These are phyloP conservation scores for Phoenoteleia sp. DNA, from an alignment of 2,888 invertebrate genomes.

Conservation along the genomic window DNA sequence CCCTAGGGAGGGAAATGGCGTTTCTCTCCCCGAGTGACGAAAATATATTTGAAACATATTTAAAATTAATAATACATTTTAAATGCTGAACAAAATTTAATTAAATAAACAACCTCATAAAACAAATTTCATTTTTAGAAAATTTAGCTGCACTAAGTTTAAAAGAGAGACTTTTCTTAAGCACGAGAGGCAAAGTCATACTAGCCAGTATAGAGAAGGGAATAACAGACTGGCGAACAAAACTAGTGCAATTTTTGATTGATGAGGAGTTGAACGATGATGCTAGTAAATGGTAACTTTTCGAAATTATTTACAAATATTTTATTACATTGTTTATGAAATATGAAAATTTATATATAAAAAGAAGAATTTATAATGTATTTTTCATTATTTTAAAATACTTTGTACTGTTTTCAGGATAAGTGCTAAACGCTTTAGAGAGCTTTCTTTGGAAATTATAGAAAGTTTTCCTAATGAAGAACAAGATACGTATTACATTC, in stretches of 20 bases:
- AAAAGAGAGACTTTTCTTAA: neutral
- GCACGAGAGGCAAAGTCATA: constrained; percentile 7
- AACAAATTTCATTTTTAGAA: too few species aligned
- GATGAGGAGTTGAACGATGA: constrained; percentile 30
- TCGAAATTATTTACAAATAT: neutral
- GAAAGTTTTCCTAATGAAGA: constrained; percentile 29
- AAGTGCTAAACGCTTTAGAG: neutral
- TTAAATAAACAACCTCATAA: too few species aligned
- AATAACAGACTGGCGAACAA: constrained; percentile 20
- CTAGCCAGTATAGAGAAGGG: neutral
- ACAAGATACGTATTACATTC: constrained; percentile 15
- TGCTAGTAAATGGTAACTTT: constrained; percentile 31
- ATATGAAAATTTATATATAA: neutral
- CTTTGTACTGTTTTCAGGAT: too few species aligned
- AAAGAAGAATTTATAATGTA: neutral
- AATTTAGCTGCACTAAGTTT: too few species aligned
- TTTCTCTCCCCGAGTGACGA: too few species aligned
- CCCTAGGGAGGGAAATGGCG: too few species aligned
- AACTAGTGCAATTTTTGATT: constrained; percentile 18
- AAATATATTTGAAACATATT: too few species aligned
- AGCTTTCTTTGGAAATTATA: neutral
- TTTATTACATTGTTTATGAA: neutral
- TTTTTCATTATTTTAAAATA: neutral
- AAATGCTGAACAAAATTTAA: too few species aligned
- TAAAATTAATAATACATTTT: too few species aligned